These are phyloP conservation scores for Dryocosmus kuriphilus DNA, from an alignment of 2,888 invertebrate genomes.

Conservation along the genomic window DNA sequence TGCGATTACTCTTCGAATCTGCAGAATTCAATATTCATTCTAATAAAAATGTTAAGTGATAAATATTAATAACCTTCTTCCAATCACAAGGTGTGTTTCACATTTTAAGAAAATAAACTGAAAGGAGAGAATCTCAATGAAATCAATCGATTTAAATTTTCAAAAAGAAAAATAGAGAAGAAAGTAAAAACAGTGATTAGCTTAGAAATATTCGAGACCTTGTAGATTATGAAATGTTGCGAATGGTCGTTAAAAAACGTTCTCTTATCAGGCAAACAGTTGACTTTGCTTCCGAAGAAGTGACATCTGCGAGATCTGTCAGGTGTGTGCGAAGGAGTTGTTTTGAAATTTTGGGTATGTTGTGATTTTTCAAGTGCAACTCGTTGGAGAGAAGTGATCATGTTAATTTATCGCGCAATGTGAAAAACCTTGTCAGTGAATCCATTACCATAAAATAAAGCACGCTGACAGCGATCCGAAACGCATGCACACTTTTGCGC, in stretches of 20 bases:
- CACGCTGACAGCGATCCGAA: conserved; percentile 40
- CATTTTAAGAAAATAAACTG: too few relatives aligned
- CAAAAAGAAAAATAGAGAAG: not conserved
- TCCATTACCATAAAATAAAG: conserved; percentile 34
- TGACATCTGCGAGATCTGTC: conserved; percentile 1
- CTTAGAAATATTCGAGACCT: not conserved
- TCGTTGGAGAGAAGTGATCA: not conserved
- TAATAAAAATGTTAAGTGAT: not conserved
- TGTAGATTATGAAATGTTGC: not conserved
- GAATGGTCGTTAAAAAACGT: not conserved
- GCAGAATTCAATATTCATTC: not conserved
- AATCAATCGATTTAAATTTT: not conserved
- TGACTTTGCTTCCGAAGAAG: conserved; percentile 15
- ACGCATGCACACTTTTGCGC: conserved; percentile 24
- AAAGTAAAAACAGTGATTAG: not conserved
- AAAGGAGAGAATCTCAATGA: not conserved
- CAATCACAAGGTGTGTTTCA: not conserved
- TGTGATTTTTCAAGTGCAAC: not conserved
- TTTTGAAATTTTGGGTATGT: not conserved
- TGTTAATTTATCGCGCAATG: not conserved
- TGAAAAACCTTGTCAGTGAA: conserved; percentile 16
- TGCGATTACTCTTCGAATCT: conserved; percentile 13
- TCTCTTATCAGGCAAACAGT: conserved; percentile 17
- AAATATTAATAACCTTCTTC: not conserved
- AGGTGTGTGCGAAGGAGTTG: not conserved